Evolutionary conservation across 35 echinoderm and acorn worm genomes (phyloP), one percentile per base, ranked within the genome.

Genomic region (Stichopus chloronotus): DNA sequence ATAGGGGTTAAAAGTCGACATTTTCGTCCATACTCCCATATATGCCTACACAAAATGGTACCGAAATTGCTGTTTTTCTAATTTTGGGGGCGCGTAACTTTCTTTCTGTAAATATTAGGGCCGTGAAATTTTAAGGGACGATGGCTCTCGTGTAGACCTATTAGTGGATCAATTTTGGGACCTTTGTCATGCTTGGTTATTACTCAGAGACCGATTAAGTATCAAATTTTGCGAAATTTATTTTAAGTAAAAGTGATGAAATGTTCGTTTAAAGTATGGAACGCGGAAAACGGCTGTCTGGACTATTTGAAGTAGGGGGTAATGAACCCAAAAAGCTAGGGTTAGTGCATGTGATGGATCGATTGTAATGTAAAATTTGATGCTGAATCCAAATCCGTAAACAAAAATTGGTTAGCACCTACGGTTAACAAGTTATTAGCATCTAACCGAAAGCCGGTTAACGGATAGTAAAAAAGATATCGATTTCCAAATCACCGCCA

Each of bases 41-140:
- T 76, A 76, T 76, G 72, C 72, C 72, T 76, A 76, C 72, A 76
- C 16, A 76, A 76, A 76, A 76, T 76, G 72, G 19, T 76, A 76
- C 72, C 14, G 7, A 76, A 76, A 76, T 11, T 17, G 7, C 72
- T 6, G 72, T 76, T 76, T 11, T 76, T 76, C 19, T 17, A 17
- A 8, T 17, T 12, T 76, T 12, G 16, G 25, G 14, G 25, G 8
- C 72, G 19, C 16, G 0, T 76, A 76, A 76, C 72, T 76, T 21
- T 17, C 7, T 8, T 76, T 76, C 3, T 76, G 72, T 21, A 71
- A 13, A 71, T 13, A n/a, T 71, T 71, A 71, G 11, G 65, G 11
- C 65, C 65, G 11, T 71, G 65, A n/a, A 71, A 71, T 71, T 71
- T 71, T 71, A 11, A 71, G 65, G 11, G 65, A n/a, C 65, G 11